phyloP scores from a whole-genome alignment of 2,888 invertebrate genomes.

The Orthosia gothica region DNA sequence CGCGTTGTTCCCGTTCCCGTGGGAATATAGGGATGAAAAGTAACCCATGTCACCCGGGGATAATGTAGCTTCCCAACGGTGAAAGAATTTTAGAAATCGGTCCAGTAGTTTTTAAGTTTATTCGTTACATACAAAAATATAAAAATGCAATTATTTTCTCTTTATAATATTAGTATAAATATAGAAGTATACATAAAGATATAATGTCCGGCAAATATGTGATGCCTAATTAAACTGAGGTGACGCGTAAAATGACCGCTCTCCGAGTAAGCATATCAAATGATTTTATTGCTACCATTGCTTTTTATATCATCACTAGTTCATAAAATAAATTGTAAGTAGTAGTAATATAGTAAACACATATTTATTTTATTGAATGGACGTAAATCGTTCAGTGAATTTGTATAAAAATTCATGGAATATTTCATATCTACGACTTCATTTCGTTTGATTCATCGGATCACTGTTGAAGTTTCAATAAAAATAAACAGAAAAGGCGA shows the following conservation, averaged over 20 bases:
- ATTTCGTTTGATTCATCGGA: neutral
- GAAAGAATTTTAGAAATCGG: too few relatives aligned
- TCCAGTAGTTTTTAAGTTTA: too few relatives aligned
- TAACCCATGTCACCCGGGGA: too few relatives aligned
- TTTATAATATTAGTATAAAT: too few relatives aligned
- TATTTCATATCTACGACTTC: neutral
- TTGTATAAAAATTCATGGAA: neutral
- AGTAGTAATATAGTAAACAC: conserved; percentile 6
- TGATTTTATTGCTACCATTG: conserved; percentile 9
- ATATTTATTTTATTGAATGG: conserved; percentile 4
- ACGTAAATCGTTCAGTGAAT: neutral
- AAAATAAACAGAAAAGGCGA: conserved; percentile 3
- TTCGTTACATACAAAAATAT: too few relatives aligned
- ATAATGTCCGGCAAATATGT: neutral
- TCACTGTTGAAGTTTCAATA: neutral
- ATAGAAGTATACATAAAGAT: too few relatives aligned
- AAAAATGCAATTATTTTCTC: too few relatives aligned
- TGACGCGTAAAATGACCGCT: conserved; percentile 6
- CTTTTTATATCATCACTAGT: neutral
- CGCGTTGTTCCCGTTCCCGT: too few relatives aligned
- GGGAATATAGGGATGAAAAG: too few relatives aligned
- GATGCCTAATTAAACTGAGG: conserved; percentile 1
- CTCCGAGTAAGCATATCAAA: neutral
- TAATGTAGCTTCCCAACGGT: too few relatives aligned
- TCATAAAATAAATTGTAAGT: conserved; percentile 21